Base-by-base conservation (phyloP, 1,140 invertebrate genomes). In the Aphaenogaster rudis region DNA sequence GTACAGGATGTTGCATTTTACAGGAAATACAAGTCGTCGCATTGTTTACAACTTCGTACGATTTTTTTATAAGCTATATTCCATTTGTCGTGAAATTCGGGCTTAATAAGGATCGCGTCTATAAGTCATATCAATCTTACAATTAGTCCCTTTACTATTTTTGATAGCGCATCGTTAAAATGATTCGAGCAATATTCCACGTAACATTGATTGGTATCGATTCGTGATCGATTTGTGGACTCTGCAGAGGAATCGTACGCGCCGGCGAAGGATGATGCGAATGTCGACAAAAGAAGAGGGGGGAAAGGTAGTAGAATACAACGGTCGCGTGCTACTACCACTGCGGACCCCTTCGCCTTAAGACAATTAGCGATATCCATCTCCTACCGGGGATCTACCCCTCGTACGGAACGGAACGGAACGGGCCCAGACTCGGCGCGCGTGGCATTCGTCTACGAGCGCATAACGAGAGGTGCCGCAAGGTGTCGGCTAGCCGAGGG, bases 321-420 rank as follows among this genome's bases (percentile, higher is more conserved):
- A 92, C 92, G 92, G 90, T 91, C 88, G 85, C 87, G 74, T 85
- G 88, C 85, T 76, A 66, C 36, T 52, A 87, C 71, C 66, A 57
- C 61, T 61, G 50, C 63, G 11, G 69, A 69, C 36, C 36, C 69
- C 87, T 76, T 89, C 69, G 71, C 86, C 86, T 89, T 86, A 54
- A 84, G 91, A 92, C 82, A 88, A 91, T 92, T 92, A 92, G 57
- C 61, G 92, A 92, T 92, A 92, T 80, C 33, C 72, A 92, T 92
- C 92, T 92, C 17, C 21, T n/a, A 80, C 36, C 36, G 50, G 61
- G 81, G 63, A 63, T 85, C 90, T 77, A 91, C 48, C 87, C 88
- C 77, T 82, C 82, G 50, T 52, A 59, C 61, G 39, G 45, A 69
- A 79, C 42, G 17, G 59, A 36, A 79, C 57, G 54, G 72, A 74